Percentiles rank a stretch among this genome's conserved stretches.
These are phyloP conservation scores for Pterobdella sp. DNA, from an alignment of 2,888 invertebrate genomes.

Conservation along the genomic window DNA sequence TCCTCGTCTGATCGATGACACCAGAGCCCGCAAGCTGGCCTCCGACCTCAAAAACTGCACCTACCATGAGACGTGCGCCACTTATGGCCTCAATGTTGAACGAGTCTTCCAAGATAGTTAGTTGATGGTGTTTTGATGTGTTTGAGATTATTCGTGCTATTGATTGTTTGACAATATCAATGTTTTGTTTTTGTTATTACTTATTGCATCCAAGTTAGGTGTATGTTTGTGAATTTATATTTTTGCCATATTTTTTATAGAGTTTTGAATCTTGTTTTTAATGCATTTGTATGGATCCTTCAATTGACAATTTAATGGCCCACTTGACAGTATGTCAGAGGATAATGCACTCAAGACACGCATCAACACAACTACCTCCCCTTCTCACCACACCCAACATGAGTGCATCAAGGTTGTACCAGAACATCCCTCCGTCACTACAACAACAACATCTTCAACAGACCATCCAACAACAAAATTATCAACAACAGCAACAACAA, in stretches of 20 bases:
- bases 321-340: constrained; percentile 76
- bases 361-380: constrained; percentile 19
- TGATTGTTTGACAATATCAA: too few relatives aligned
- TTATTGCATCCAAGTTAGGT: too few relatives aligned
- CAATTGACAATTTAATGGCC: too few relatives aligned
- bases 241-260: too few relatives aligned
- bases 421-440: constrained; percentile 21
- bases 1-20: constrained; percentile 89
- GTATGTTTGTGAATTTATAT: too few relatives aligned
- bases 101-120: constrained; percentile 96
- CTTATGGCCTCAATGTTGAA: constrained; percentile 94
- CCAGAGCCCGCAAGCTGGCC: constrained; percentile 83
- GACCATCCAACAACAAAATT: neutral
- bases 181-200: too few relatives aligned
- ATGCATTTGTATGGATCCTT: too few relatives aligned
- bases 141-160: too few relatives aligned
- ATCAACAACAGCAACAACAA: neutral
- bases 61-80: constrained; percentile 96
- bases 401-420: constrained; percentile 23
- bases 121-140: constrained; percentile 44
- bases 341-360: constrained; percentile 69
- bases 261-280: too few relatives aligned
- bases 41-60: constrained; percentile 86
- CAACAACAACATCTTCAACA: constrained; percentile 15
- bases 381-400: constrained; percentile 24